Percentiles rank a stretch among this genome's conserved stretches.
phyloP scores from a whole-genome alignment of 2,888 invertebrate species.

The Volucella inanis region DNA sequence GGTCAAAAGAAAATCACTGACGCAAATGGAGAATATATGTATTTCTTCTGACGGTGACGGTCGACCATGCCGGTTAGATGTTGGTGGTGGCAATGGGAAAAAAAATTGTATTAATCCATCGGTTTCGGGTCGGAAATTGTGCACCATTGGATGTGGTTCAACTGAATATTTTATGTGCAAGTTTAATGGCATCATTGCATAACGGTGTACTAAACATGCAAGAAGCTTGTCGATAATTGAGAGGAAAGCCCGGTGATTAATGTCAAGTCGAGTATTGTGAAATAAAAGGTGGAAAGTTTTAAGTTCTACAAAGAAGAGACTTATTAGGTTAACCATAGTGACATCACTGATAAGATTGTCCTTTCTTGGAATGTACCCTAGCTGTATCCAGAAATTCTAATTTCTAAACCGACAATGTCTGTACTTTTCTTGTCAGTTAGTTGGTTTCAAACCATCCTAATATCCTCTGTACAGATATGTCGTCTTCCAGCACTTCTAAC shows the following conservation, averaged over 20 bases:
- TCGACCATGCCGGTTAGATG: too few relatives aligned
- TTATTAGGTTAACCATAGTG: too few relatives aligned
- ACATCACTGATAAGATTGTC: too few relatives aligned
- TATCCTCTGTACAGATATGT: too few relatives aligned
- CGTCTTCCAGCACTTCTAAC: too few relatives aligned
- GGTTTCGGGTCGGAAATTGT: constrained; percentile 26
- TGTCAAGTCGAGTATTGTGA: neutral
- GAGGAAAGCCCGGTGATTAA: constrained; percentile 9
- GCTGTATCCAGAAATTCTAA: too few relatives aligned
- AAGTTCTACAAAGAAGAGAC: neutral
- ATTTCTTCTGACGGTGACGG: constrained; percentile 26
- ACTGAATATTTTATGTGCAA: constrained; percentile 51
- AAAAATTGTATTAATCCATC: constrained; percentile 53
- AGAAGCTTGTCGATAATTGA: neutral
- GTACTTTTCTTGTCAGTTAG: too few relatives aligned
- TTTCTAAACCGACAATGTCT: too few relatives aligned
- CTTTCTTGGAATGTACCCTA: too few relatives aligned
- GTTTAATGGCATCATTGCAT: constrained; percentile 47
- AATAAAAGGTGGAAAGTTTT: too few relatives aligned
- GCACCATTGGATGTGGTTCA: neutral
- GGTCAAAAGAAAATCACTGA: constrained; percentile 56
- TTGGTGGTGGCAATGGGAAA: neutral
- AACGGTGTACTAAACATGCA: constrained; percentile 30
- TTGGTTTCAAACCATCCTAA: too few relatives aligned
- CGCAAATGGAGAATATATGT: constrained; percentile 32